Conservation (phyloP, 2,797 vertebrate genomes). For the Passerculus sandwichensis region DNA sequence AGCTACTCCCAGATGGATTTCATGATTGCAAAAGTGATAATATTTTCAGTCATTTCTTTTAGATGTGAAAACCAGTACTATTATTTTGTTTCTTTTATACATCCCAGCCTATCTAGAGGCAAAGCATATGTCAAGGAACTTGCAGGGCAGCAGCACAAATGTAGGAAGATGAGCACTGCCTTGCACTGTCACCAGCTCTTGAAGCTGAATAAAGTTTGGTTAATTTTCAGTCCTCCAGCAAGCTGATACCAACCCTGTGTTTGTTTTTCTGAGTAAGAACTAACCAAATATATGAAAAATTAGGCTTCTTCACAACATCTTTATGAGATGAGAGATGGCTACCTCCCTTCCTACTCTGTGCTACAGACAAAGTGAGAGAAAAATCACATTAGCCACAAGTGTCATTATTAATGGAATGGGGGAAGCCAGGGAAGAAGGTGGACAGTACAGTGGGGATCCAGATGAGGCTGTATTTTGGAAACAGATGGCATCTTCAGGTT, state of each 20-base stretch:
- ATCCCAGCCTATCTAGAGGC: background rate
- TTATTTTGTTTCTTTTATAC: background rate
- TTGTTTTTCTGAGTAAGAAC: background rate
- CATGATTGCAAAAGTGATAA: background rate
- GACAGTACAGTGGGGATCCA: background rate
- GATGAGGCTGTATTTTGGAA: background rate
- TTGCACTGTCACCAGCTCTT: background rate
- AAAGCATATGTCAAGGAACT: background rate
- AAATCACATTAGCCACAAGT: background rate
- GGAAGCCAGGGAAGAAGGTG: background rate
- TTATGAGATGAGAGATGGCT: background rate
- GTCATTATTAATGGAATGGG: background rate
- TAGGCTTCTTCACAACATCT: background rate
- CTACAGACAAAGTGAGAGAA: background rate
- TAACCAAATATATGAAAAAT: background rate
- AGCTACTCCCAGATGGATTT: accelerated
- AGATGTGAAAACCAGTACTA: background rate
- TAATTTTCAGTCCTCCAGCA: background rate
- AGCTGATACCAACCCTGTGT: background rate
- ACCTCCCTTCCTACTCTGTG: background rate
- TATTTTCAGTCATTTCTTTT: background rate
- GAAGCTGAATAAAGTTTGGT: background rate
- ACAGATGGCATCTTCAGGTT: background rate
- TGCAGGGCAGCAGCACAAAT: background rate
- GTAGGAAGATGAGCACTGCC: background rate